Conservation (phyloP, 2,113 vertebrate genomes). For the Mirounga angustirostris region DNA sequence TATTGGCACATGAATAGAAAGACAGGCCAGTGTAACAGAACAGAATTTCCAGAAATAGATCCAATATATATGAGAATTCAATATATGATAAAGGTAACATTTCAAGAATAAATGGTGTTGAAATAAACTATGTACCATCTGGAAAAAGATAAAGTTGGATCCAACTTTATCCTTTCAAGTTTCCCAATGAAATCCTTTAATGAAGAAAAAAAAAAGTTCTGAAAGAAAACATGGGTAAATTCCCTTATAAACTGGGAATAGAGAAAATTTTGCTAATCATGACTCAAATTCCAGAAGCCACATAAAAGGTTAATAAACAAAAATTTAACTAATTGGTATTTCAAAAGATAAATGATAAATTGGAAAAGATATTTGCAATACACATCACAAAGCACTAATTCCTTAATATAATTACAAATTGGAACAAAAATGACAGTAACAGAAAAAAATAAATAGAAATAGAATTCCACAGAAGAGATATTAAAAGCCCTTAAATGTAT, state of each 20-base stretch:
- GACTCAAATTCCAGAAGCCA: slow-evolving; percentile 1
- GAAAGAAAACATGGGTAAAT: slow-evolving; percentile 14
- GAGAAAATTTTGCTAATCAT: slow-evolving; percentile 10
- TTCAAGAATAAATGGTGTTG: slow-evolving; percentile 72
- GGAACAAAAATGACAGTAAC: slow-evolving; percentile 34
- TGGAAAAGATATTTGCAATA: not conserved
- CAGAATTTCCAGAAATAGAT: slow-evolving; percentile 71
- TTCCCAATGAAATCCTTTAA: slow-evolving; percentile 71
- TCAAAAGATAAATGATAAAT: slow-evolving; percentile 1
- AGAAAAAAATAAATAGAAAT: not conserved
- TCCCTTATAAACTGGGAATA: not conserved
- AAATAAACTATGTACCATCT: slow-evolving; percentile 76
- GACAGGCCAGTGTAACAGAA: slow-evolving; percentile 54
- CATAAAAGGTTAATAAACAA: slow-evolving; percentile 29
- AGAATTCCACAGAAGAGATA: not conserved
- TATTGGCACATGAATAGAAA: slow-evolving; percentile 55
- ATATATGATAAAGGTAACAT: slow-evolving; percentile 78
- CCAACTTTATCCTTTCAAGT: slow-evolving; percentile 59
- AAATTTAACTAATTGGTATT: not conserved
- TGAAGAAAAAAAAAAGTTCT: slow-evolving; percentile 27
- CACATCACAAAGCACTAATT: not conserved
- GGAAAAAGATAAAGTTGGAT: slow-evolving; percentile 71
- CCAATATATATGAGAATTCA: slow-evolving; percentile 63
- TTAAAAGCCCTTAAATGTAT: not conserved
- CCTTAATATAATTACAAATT: not conserved